Conservation (phyloP, 2,113 vertebrate genomes). For the Noctilio leporinus region DNA sequence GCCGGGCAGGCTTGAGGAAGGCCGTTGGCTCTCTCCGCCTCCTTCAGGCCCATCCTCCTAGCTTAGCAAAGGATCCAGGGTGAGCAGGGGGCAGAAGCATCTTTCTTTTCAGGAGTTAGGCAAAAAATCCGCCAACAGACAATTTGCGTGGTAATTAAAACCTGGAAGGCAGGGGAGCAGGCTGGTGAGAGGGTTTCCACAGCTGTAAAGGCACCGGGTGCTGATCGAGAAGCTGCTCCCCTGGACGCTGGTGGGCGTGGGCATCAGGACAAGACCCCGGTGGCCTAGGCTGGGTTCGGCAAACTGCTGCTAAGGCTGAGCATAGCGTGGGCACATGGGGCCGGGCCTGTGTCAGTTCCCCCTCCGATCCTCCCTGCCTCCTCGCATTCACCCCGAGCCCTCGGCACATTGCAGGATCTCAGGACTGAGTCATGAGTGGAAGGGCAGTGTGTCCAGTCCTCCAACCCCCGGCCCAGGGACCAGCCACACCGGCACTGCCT, state of each 20-base stretch:
- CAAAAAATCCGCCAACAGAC: neutral
- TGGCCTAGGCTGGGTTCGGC: accelerated
- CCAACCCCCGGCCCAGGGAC: neutral
- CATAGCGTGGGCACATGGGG: accelerated
- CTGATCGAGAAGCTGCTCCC: neutral
- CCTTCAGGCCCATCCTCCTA: neutral
- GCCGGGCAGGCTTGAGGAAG: neutral
- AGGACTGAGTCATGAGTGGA: neutral
- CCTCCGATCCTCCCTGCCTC: neutral
- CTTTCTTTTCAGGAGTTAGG: neutral
- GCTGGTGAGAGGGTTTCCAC: neutral
- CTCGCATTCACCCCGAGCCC: neutral
- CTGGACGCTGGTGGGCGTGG: neutral
- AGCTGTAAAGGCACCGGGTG: neutral
- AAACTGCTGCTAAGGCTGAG: neutral
- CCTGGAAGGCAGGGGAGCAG: neutral
- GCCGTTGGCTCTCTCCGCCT: neutral
- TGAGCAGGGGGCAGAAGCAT: neutral
- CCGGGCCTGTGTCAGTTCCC: neutral
- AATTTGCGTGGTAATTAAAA: neutral
- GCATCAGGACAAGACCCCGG: neutral
- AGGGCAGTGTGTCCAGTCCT: neutral
- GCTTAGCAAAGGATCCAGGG: neutral
- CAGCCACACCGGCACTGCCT: accelerated
- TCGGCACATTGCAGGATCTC: neutral